A percentile compares a stretch with the other conserved stretches of the same genome.
These are phyloP conservation scores for Archips xylosteana DNA, from an alignment of 2,888 invertebrate species.

Conservation along the genomic window DNA sequence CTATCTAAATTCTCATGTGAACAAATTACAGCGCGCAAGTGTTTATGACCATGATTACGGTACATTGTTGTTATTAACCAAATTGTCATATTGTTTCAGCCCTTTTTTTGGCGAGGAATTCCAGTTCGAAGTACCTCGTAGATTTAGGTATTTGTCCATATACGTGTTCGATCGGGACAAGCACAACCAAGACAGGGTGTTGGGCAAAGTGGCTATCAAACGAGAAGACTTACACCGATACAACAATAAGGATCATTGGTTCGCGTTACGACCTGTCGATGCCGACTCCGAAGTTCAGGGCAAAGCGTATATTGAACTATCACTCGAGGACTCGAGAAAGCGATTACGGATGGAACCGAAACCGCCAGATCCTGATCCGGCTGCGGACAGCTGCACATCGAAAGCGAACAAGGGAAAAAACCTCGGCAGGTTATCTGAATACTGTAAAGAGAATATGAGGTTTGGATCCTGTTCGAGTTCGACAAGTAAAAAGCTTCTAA, in stretches of 20 bases:
- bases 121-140: conserved; percentile 95
- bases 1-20: not conserved
- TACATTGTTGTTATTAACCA: not conserved
- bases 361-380: conserved; percentile 75
- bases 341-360: conserved; percentile 82
- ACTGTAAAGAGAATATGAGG: conserved; percentile 80
- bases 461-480: conserved; percentile 82
- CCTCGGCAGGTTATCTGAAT: conserved; percentile 76
- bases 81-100: conserved; percentile 80
- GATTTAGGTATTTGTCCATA: conserved; percentile 95
- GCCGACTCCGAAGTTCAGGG: conserved; percentile 96
- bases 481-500: conserved; percentile 77
- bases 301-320: conserved; percentile 94
- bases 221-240: conserved; percentile 94
- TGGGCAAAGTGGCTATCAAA: conserved; percentile 93
- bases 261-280: conserved; percentile 93
- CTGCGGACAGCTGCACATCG: conserved; percentile 66
- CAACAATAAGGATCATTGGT: conserved; percentile 97
- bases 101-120: conserved; percentile 98
- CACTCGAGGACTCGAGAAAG: conserved; percentile 87
- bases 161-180: conserved; percentile 95
- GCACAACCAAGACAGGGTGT: conserved; percentile 93
- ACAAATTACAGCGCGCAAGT: not conserved
- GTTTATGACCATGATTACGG: not conserved
- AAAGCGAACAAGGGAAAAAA: conserved; percentile 72